phyloP scores from a whole-genome alignment of 2,888 invertebrate genomes.

The Uloborus plumipes region DNA sequence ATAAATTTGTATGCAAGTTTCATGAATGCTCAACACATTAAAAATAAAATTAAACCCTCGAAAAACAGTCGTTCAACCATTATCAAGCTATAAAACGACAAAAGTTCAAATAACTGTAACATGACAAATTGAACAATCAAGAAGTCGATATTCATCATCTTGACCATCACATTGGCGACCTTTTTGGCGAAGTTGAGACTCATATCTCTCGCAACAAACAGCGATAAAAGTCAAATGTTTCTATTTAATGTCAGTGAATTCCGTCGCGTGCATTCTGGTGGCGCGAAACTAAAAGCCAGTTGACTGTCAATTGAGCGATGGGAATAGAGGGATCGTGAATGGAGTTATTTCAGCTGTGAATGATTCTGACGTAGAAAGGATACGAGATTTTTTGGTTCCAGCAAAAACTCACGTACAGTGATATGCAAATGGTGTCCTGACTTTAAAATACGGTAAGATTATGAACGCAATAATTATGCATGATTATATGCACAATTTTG shows the following conservation, averaged over 20 bases:
- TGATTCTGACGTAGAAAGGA: not conserved
- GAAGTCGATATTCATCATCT: too few species aligned
- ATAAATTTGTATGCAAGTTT: too few species aligned
- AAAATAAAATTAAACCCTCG: too few species aligned
- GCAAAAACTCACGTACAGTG: not conserved
- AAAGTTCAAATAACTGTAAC: too few species aligned
- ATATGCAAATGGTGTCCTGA: conserved; percentile 14
- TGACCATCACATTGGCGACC: conserved; percentile 26
- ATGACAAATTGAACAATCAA: too few species aligned
- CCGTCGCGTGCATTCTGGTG: conserved; percentile 32
- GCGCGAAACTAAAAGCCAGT: conserved; percentile 59
- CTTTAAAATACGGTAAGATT: too few species aligned
- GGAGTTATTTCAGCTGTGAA: not conserved
- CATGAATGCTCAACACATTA: too few species aligned
- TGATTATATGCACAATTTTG: too few species aligned
- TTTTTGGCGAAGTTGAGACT: conserved; percentile 3
- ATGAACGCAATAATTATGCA: too few species aligned
- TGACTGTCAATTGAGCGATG: conserved; percentile 45
- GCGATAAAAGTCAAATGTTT: conserved; percentile 37
- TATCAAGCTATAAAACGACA: too few species aligned
- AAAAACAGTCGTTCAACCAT: too few species aligned
- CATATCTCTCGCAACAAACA: not conserved
- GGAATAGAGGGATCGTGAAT: conserved; percentile 7
- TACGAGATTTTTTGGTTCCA: not conserved
- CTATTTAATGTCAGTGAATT: conserved; percentile 11